Evolutionary conservation across 2,888 invertebrate genomes (phyloP).

Genomic region (Andrena camellia): DNA sequence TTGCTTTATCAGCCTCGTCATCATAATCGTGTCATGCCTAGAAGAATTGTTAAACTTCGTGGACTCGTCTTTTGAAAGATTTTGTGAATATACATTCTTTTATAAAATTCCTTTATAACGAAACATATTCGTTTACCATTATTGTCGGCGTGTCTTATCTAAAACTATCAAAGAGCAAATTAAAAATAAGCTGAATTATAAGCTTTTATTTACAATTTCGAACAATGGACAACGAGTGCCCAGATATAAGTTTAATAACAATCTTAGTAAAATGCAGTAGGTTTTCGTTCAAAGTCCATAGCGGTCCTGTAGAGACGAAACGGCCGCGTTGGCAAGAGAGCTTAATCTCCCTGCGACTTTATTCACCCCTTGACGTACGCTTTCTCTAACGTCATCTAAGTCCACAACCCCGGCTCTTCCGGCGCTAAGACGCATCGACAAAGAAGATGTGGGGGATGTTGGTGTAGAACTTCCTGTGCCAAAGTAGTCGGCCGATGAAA

Average conservation of each 20-base stretch:
- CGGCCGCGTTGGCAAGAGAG: constrained; percentile 96
- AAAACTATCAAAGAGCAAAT: constrained; percentile 33
- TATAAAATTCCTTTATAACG: constrained; percentile 8
- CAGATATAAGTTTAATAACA: constrained; percentile 75
- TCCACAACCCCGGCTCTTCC: constrained; percentile 86
- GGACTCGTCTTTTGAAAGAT: not conserved
- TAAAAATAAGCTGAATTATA: constrained; percentile 69
- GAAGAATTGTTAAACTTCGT: constrained; percentile 4
- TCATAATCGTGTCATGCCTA: not conserved
- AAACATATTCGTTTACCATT: constrained; percentile 14
- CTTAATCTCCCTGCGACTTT: constrained; percentile 99
- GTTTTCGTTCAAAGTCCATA: constrained; percentile 80
- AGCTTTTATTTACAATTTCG: constrained; percentile 82
- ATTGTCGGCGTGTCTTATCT: constrained; percentile 12
- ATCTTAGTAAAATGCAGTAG: constrained; percentile 71
- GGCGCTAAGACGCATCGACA: constrained; percentile 78
- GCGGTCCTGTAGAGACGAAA: constrained; percentile 94
- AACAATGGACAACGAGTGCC: constrained; percentile 76
- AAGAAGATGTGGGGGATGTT: constrained; percentile 79
- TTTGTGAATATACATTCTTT: constrained; percentile 13
- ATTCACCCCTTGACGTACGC: constrained; percentile 98
- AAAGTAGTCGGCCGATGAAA: constrained; percentile 98
- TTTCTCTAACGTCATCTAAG: constrained; percentile 98
- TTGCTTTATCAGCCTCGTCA: not conserved
- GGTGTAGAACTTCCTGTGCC: constrained; percentile 86